Base-by-base conservation (phyloP, 2,113 vertebrate species). In the Oenanthe oenanthe region DNA sequence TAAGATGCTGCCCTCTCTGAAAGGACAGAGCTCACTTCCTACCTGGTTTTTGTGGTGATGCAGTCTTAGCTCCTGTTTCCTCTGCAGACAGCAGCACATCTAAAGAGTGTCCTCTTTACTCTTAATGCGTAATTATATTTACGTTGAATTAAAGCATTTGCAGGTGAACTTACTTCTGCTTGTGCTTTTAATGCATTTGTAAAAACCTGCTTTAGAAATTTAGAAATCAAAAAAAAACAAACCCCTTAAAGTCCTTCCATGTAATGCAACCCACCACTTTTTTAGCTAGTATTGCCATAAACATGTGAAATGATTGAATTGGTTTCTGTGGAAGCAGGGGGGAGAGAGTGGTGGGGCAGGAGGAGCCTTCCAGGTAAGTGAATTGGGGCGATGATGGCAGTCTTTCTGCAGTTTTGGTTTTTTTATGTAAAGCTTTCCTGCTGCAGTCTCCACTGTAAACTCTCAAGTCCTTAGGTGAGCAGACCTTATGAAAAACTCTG, bases 11-110 rank as follows among this genome's bases (percentile, higher is more conserved):
- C 11, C 42, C 34, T 73, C n/a, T 82, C 66, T 92, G 51, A 88
- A 85, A 76, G 58, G 63, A 31, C 42, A 8, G 42, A 48, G 28
- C 78, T 93, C 60, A 22, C 29, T 94, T 96, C 88, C 75, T 83
- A 86, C 85, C 72, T 90, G 67, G 0, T 28, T 93, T 92, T 83
- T 79, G 47, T 88, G 74, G 50, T 5, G 7, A 4, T 74, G 47
- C 42, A 56, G 38, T 34, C 50, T 62, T 82, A 1, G 3, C 19
- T 68, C 5, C 11, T 17, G 24, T 80, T 88, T 89, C 75, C 51
- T 77, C 56, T 80, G 72, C 32, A 60, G 26, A 25, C 42, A 62
- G 60, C 31, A 65, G n/a, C 34, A 29, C 16, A 7, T 31, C 18
- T 47, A 32, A 3, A 79, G 58, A 31, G 51, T 17, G 29, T 57